Percentiles rank a stretch among this genome's conserved stretches.
These are phyloP conservation scores for Charadrius vociferus DNA, from an alignment of 2,113 vertebrate species.

Conservation along the genomic window DNA sequence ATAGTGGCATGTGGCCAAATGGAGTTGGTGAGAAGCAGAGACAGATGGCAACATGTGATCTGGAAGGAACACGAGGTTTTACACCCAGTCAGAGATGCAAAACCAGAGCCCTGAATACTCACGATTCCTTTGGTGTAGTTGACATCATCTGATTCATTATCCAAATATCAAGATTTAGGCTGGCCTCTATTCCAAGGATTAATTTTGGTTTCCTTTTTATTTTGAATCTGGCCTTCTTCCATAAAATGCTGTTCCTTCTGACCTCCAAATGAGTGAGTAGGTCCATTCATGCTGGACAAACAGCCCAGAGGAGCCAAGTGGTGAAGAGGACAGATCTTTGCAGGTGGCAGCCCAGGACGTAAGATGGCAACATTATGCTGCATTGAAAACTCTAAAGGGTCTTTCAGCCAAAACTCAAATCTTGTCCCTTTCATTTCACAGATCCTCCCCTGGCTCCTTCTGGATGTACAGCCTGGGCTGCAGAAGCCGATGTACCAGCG, in stretches of 20 bases:
- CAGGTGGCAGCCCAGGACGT: not conserved
- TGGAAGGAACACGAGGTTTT: slow-evolving; percentile 47
- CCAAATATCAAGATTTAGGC: not conserved
- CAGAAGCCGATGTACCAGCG: not conserved
- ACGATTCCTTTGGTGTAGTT: not conserved
- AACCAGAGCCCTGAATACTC: not conserved
- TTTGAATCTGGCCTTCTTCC: not conserved
- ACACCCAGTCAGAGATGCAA: slow-evolving; percentile 18
- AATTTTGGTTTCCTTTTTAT: not conserved
- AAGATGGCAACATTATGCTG: not conserved
- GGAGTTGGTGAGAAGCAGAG: slow-evolving; percentile 29
- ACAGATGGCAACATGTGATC: slow-evolving; percentile 60
- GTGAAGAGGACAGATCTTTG: not conserved
- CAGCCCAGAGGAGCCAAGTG: not conserved
- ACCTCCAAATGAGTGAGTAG: not conserved
- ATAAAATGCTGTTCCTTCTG: not conserved
- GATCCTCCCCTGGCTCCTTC: not conserved
- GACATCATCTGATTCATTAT: not conserved
- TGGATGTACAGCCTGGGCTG: not conserved
- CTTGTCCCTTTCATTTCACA: not conserved
- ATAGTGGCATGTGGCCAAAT: not conserved
- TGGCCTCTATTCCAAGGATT: not conserved
- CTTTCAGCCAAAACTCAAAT: not conserved
- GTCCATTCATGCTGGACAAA: not conserved
- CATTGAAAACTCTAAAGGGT: not conserved